phyloP scores from a whole-genome alignment of 2,113 vertebrate genomes.

The Aleadryas rufinucha region DNA sequence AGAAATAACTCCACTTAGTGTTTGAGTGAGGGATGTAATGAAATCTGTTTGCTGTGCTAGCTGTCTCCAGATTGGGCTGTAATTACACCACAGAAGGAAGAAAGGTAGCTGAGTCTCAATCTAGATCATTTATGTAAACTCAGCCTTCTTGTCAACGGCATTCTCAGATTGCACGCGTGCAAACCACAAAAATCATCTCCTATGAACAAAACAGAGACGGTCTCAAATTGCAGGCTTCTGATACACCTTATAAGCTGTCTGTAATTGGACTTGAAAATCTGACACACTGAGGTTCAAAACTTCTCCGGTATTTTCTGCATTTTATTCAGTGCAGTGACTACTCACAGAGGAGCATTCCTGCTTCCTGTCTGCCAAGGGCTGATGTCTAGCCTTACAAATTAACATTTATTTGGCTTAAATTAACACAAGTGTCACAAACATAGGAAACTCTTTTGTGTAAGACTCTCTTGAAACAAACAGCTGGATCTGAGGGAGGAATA shows the following conservation, averaged over 20 bases:
- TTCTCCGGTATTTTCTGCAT: conserved; percentile 26
- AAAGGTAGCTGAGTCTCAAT: conserved; percentile 77
- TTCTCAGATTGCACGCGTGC: conserved; percentile 76
- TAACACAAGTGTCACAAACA: background rate
- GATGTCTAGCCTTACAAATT: background rate
- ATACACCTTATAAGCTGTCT: conserved; percentile 61
- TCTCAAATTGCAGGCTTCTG: conserved; percentile 67
- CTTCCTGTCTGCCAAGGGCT: background rate
- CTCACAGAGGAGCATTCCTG: background rate
- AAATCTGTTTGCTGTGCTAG: conserved; percentile 84
- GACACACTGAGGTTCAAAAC: conserved; percentile 66
- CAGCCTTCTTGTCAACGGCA: conserved; percentile 81
- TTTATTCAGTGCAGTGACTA: background rate
- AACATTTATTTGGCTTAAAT: conserved; percentile 20
- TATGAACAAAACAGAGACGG: conserved; percentile 77
- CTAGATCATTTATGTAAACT: conserved; percentile 83
- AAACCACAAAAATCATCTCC: conserved; percentile 83
- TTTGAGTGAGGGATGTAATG: conserved; percentile 78
- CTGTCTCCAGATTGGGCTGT: conserved; percentile 86
- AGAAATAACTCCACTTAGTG: conserved; percentile 76
- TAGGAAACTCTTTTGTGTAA: conserved; percentile 2
- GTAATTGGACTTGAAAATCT: conserved; percentile 65
- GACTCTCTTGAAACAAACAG: background rate
- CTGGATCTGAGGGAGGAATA: background rate
- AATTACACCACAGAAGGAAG: conserved; percentile 86